phyloP scores from a whole-genome alignment of 2,888 invertebrate genomes.

The Trissolcus brochymenae region DNA sequence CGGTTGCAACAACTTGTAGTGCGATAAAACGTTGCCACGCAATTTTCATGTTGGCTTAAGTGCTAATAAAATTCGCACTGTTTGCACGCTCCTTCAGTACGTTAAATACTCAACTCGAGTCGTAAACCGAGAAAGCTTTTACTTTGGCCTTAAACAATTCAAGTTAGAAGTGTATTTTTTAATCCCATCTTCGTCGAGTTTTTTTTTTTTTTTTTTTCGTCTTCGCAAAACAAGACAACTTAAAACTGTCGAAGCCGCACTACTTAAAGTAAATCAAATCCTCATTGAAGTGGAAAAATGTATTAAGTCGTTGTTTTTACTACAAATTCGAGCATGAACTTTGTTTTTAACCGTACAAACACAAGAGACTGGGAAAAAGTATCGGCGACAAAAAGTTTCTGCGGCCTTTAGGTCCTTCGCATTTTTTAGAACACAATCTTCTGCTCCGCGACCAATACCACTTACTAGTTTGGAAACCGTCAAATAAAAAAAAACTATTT shows the following conservation, averaged over 20 bases:
- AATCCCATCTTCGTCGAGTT: not conserved
- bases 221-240: not conserved
- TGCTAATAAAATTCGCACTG: slow-evolving; percentile 19
- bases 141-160: slow-evolving; percentile 19
- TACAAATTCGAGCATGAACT: slow-evolving; percentile 8
- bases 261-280: slow-evolving; percentile 15
- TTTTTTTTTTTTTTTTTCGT: not conserved
- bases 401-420: not conserved
- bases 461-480: not conserved
- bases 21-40: slow-evolving; percentile 8
- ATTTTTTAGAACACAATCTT: not conserved
- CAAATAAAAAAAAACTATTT: no score
- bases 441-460: not conserved
- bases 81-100: slow-evolving; percentile 1
- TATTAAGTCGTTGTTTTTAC: slow-evolving; percentile 21
- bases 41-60: slow-evolving; percentile 27
- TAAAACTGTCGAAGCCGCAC: not conserved
- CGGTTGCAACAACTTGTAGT: slow-evolving; percentile 9
- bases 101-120: slow-evolving; percentile 22
- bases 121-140: slow-evolving; percentile 23
- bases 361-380: not conserved
- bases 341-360: slow-evolving; percentile 13
- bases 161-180: slow-evolving; percentile 5
- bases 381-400: not conserved
- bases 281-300: not conserved